These are phyloP conservation scores for Dromococcyx pavoninus DNA, from an alignment of 2,797 vertebrate species.

Conservation along the genomic window DNA sequence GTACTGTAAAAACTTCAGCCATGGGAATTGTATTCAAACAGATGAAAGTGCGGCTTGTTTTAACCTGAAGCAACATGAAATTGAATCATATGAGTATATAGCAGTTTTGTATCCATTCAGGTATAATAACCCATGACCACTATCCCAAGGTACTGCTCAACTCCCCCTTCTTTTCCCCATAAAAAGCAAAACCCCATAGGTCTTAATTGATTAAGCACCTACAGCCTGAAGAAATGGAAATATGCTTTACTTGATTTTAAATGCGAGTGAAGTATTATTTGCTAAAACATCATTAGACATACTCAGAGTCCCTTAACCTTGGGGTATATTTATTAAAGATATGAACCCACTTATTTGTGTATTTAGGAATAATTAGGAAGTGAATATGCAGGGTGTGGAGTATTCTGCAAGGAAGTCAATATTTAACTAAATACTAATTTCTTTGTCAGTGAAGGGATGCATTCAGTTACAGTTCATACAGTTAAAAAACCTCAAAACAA, in stretches of 20 bases:
- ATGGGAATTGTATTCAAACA: constrained; percentile 69
- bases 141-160: constrained; percentile 20
- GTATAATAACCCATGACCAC: constrained; percentile 55
- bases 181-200: not conserved
- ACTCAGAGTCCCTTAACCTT: constrained; percentile 44
- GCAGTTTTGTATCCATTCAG: constrained; percentile 43
- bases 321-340: constrained; percentile 12
- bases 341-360: not conserved
- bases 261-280: not conserved
- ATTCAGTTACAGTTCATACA: not conserved
- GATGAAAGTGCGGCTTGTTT: constrained; percentile 67
- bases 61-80: constrained; percentile 75
- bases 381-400: not conserved
- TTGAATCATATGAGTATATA: constrained; percentile 62
- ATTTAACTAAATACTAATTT: not conserved
- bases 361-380: constrained; percentile 56
- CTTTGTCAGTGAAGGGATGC: not conserved
- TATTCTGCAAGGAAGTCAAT: not conserved
- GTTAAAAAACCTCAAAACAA: not conserved
- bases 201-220: constrained; percentile 10
- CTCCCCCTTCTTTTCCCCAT: not conserved
- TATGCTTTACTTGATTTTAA: constrained; percentile 31
- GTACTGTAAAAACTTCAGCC: constrained; percentile 19
- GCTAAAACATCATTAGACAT: constrained; percentile 32
- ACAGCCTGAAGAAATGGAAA: constrained; percentile 42